Percentiles rank a stretch among this genome's conserved stretches.
Conservation (phyloP, 1,140 invertebrate species). For the Drosophila micromelanica region DNA sequence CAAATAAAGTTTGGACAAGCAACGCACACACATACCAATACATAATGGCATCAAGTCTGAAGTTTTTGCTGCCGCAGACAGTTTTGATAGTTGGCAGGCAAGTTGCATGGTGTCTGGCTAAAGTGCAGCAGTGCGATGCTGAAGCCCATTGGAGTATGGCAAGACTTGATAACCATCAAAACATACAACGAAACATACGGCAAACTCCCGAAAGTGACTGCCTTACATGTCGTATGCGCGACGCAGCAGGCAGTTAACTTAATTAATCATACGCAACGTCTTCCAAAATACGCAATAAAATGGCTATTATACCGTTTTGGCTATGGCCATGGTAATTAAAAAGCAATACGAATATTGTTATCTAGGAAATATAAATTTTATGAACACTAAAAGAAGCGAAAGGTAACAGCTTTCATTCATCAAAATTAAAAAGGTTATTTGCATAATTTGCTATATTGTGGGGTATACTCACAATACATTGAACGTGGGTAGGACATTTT, state of each 20-base stretch:
- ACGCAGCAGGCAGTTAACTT: conserved; percentile 42
- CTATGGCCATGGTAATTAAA: too few relatives aligned
- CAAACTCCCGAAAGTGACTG: not conserved
- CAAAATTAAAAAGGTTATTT: too few relatives aligned
- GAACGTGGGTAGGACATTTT: too few relatives aligned
- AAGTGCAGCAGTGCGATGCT: conserved; percentile 51
- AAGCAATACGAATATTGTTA: too few relatives aligned
- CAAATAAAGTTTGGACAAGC: conserved; percentile 47
- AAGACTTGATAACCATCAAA: conserved; percentile 46
- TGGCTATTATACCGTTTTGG: too few relatives aligned
- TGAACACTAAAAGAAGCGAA: too few relatives aligned
- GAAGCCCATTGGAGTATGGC: conserved; percentile 42
- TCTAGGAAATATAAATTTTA: too few relatives aligned
- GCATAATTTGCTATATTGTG: too few relatives aligned
- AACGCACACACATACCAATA: conserved; percentile 1
- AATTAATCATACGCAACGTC: conserved; percentile 73
- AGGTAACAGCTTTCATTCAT: too few relatives aligned
- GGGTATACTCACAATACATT: too few relatives aligned
- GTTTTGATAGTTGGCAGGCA: conserved; percentile 65
- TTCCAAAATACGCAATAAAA: conserved; percentile 16
- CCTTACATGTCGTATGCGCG: conserved; percentile 50
- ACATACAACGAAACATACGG: conserved; percentile 24
- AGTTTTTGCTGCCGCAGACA: conserved; percentile 66
- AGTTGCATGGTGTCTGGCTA: conserved; percentile 53
- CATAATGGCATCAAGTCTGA: conserved; percentile 21